Evolutionary conservation across 2,113 vertebrate species (phyloP).

Genomic region (Apaloderma vittatum): DNA sequence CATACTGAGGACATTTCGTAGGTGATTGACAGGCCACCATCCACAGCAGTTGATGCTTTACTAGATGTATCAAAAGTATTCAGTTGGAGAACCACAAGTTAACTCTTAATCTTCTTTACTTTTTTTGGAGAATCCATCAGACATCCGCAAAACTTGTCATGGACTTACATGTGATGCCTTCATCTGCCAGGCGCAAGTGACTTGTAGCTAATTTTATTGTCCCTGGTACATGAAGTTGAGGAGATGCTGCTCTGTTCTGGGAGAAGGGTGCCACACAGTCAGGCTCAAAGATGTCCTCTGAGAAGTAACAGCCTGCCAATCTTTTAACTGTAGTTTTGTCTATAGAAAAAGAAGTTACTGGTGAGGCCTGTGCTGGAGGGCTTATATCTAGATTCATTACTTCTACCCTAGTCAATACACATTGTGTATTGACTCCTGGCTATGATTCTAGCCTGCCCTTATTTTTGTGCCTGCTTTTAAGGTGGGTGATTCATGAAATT

Average conservation of each 20-base stretch:
- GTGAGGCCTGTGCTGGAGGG: background rate
- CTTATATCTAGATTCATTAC: background rate
- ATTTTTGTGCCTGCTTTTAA: background rate
- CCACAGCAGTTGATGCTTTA: background rate
- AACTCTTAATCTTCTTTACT: background rate
- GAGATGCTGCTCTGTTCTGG: background rate
- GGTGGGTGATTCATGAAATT: background rate
- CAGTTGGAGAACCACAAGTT: background rate
- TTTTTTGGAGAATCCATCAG: background rate
- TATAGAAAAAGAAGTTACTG: background rate
- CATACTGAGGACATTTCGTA: background rate
- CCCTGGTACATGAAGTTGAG: background rate
- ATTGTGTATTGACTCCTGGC: background rate
- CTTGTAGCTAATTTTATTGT: background rate
- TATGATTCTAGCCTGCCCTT: background rate
- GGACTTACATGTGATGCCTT: background rate
- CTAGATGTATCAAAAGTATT: background rate
- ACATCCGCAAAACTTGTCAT: background rate
- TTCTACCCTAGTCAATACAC: background rate
- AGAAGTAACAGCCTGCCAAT: background rate
- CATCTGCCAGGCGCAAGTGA: background rate
- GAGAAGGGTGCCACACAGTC: background rate
- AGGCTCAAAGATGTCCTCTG: background rate
- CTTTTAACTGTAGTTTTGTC: background rate
- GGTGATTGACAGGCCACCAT: background rate